Conservation (phyloP, 1,140 invertebrate genomes). For the Druon quercuslanigerum region DNA sequence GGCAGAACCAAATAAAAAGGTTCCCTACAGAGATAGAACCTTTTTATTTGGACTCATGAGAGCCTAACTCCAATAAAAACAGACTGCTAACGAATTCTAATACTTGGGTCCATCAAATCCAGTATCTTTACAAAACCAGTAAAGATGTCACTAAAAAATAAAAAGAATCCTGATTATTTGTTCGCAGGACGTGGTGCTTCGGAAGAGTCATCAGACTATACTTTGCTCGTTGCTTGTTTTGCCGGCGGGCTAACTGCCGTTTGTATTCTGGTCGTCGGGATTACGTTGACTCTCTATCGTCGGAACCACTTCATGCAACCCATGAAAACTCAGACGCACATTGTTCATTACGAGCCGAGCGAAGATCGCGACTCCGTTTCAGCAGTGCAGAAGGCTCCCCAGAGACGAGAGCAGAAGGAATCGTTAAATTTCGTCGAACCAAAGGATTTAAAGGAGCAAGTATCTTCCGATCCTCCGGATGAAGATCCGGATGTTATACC, state of each 20-base stretch:
- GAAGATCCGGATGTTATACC: slow-evolving; percentile 67
- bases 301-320: slow-evolving; percentile 55
- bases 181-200: slow-evolving; percentile 61
- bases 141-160: too few relatives aligned
- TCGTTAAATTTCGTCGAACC: not conserved
- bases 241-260: slow-evolving; percentile 66
- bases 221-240: slow-evolving; percentile 66
- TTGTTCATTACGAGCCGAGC: slow-evolving; percentile 45
- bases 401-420: not conserved
- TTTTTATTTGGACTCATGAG: too few relatives aligned
- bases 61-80: too few relatives aligned
- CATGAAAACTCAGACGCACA: slow-evolving; percentile 56
- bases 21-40: too few relatives aligned
- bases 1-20: too few relatives aligned
- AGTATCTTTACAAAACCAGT: too few relatives aligned
- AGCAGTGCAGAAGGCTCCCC: slow-evolving; percentile 8
- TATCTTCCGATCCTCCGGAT: slow-evolving; percentile 46
- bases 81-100: too few relatives aligned
- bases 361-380: not conserved
- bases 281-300: slow-evolving; percentile 65
- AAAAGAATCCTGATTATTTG: slow-evolving; percentile 11
- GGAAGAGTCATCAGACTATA: slow-evolving; percentile 63
- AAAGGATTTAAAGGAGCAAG: slow-evolving; percentile 32
- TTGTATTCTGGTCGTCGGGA: slow-evolving; percentile 65
- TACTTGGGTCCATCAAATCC: too few relatives aligned